phyloP scores from a whole-genome alignment of 2,888 invertebrate genomes.

The Sthenelais limicola region DNA sequence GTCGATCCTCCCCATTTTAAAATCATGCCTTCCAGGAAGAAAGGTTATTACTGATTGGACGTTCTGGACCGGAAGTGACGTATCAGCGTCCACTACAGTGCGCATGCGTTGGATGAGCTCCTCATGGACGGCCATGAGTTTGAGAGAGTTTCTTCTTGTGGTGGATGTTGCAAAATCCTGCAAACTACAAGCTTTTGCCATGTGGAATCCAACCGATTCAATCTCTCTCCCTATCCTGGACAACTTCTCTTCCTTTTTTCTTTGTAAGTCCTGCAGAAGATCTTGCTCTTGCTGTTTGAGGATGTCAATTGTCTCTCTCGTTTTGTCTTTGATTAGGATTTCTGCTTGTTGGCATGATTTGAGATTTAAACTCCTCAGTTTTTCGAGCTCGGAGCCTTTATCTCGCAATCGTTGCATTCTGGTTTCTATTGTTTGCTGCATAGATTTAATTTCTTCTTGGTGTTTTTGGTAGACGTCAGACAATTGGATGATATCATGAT shows the following conservation, averaged over 20 bases:
- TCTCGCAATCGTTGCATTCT: conserved; percentile 45
- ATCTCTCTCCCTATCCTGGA: conserved; percentile 44
- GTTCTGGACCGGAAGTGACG: conserved; percentile 12
- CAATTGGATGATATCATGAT: conserved; percentile 51
- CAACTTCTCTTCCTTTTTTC: conserved; percentile 48
- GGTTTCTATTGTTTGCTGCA: conserved; percentile 45
- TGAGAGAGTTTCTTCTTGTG: conserved; percentile 42
- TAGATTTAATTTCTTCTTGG: conserved; percentile 47
- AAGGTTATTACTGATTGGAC: conserved; percentile 46
- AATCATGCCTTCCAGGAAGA: conserved; percentile 46
- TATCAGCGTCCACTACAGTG: conserved; percentile 50
- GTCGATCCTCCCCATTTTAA: conserved; percentile 47
- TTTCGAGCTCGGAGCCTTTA: conserved; percentile 47
- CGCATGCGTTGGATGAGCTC: conserved; percentile 53
- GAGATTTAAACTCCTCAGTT: conserved; percentile 45
- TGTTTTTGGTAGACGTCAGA: conserved; percentile 47
- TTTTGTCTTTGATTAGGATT: conserved; percentile 48
- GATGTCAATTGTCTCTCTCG: conserved; percentile 43
- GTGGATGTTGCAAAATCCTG: conserved; percentile 45
- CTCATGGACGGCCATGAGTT: conserved; percentile 51
- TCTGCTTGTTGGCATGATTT: conserved; percentile 50
- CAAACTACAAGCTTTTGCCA: conserved; percentile 46
- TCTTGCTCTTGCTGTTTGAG: conserved; percentile 46
- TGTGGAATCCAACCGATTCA: conserved; percentile 45
- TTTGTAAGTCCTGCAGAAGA: conserved; percentile 47